phyloP scores from a whole-genome alignment of 2,113 vertebrate species.

The Pionites leucogaster region DNA sequence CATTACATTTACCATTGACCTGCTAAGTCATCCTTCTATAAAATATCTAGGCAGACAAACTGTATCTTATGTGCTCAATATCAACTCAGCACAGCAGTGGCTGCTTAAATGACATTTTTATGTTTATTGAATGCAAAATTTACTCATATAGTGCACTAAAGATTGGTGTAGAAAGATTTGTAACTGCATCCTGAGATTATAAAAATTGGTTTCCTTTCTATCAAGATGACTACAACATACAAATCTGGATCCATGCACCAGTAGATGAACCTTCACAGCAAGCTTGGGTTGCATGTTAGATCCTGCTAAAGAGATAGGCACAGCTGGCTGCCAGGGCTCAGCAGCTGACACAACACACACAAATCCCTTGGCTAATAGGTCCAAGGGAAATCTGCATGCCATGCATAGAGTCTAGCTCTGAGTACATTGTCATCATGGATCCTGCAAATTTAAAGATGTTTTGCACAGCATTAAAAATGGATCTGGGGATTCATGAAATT shows the following conservation, averaged over 20 bases:
- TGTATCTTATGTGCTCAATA: not conserved
- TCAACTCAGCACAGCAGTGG: not conserved
- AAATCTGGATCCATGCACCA: not conserved
- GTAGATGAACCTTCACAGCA: not conserved
- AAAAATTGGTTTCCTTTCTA: not conserved
- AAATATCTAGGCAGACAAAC: not conserved
- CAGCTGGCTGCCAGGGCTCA: not conserved
- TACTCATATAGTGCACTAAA: not conserved
- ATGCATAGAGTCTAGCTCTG: not conserved
- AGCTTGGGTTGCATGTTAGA: not conserved
- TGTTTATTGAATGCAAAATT: not conserved
- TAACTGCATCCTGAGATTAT: not conserved
- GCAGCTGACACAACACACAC: not conserved
- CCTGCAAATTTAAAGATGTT: not conserved
- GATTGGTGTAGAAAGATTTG: not conserved
- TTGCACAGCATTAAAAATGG: not conserved
- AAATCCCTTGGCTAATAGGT: not conserved
- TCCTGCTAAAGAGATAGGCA: not conserved
- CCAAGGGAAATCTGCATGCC: not conserved
- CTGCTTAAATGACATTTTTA: not conserved
- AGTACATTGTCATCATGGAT: not conserved
- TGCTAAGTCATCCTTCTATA: not conserved
- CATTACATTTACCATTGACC: not conserved
- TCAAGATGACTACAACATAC: not conserved
- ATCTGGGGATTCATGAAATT: not conserved